These are phyloP conservation scores for Telenomus remus DNA, from an alignment of 1,140 invertebrate species.

Conservation along the genomic window DNA sequence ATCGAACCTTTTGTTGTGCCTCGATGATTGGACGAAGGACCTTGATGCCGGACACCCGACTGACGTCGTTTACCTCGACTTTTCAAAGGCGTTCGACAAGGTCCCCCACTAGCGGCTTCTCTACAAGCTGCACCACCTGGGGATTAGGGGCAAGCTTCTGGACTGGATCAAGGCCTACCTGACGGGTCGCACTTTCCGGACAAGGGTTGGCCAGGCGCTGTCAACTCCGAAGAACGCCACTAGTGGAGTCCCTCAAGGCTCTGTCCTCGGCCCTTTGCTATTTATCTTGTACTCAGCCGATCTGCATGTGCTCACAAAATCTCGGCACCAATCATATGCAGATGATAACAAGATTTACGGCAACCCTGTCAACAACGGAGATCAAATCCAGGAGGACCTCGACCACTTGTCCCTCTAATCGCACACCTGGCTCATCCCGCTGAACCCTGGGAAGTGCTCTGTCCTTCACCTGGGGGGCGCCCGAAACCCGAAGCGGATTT, in stretches of 20 bases:
- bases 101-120: background rate
- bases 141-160: conserved; percentile 2
- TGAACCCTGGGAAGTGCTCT: too few species aligned
- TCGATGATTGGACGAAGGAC: background rate
- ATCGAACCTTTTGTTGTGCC: background rate
- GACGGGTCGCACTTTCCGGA: background rate
- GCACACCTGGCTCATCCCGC: too few species aligned
- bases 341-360: too few species aligned
- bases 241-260: background rate
- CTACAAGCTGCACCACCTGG: background rate
- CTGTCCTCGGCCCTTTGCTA: background rate
- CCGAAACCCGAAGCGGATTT: too few species aligned
- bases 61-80: conserved; percentile 8
- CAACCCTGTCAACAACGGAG: too few species aligned
- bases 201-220: background rate
- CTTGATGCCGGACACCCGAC: background rate
- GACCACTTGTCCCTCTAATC: too few species aligned
- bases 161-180: background rate
- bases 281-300: background rate
- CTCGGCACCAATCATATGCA: too few species aligned
- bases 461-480: too few species aligned
- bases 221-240: background rate
- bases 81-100: conserved; percentile 2
- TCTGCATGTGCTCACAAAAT: background rate
- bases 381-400: too few species aligned